Evolutionary conservation across 2,797 vertebrate genomes (phyloP).

Genomic region (Falco biarmicus): DNA sequence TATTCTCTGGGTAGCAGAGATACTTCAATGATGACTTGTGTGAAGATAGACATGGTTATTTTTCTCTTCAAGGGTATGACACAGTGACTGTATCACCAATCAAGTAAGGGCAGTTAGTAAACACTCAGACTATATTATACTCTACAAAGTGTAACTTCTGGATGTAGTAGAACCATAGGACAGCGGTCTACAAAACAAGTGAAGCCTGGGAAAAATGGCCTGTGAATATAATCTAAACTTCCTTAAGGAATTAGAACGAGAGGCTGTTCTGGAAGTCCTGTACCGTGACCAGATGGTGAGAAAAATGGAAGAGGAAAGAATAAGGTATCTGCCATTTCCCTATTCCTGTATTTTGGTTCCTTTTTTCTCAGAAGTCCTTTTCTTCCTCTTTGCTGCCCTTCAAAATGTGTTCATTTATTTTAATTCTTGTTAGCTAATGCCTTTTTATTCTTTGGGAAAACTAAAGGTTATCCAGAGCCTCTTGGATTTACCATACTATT

Average conservation of each 20-base stretch:
- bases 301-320: slow-evolving; percentile 85
- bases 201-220: slow-evolving; percentile 64
- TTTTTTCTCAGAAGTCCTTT: background rate
- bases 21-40: background rate
- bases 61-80: background rate
- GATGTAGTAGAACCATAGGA: background rate
- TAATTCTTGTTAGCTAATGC: background rate
- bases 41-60: background rate
- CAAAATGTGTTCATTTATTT: background rate
- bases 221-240: slow-evolving; percentile 80
- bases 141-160: background rate
- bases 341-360: background rate
- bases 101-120: background rate
- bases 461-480: background rate
- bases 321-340: slow-evolving; percentile 77
- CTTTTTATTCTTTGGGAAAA: background rate
- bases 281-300: slow-evolving; percentile 86
- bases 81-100: background rate
- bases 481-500: background rate
- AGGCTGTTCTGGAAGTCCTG: slow-evolving; percentile 87
- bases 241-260: slow-evolving; percentile 83
- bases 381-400: background rate
- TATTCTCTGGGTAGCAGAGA: background rate
- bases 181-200: background rate
- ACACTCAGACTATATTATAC: background rate